phyloP scores from a whole-genome alignment of 2,888 invertebrate genomes.

The Eupithecia tripunctaria region DNA sequence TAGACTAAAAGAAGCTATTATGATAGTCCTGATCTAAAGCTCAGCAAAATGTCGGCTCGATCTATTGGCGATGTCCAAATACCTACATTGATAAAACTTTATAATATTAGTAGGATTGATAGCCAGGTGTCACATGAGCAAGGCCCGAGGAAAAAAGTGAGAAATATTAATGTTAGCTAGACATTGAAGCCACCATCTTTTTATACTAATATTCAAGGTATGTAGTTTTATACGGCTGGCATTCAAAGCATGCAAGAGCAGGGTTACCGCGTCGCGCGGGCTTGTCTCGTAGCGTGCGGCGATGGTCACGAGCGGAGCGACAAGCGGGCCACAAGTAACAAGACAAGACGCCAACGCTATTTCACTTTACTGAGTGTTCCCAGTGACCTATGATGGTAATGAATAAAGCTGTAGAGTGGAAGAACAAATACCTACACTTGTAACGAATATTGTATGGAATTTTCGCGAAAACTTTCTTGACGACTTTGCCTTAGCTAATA shows the following conservation, averaged over 20 bases:
- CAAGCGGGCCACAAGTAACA: background rate
- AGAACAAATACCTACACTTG: background rate
- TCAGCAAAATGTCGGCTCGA: background rate
- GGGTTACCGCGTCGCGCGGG: background rate
- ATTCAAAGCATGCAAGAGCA: background rate
- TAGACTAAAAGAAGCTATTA: no score
- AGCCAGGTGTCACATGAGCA: background rate
- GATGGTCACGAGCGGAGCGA: conserved; percentile 4
- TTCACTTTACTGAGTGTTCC: no score
- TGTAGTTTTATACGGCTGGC: background rate
- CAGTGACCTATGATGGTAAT: no score
- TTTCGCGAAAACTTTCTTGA: background rate
- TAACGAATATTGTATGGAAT: background rate
- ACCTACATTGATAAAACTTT: background rate
- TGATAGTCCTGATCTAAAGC: background rate
- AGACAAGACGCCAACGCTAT: no score
- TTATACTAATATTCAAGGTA: background rate
- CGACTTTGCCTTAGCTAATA: background rate
- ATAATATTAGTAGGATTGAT: background rate
- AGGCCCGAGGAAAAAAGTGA: background rate
- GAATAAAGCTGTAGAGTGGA: background rate
- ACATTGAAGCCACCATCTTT: background rate
- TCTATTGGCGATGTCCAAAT: no score
- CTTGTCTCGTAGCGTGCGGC: background rate
- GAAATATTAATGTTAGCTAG: background rate